Base-by-base conservation (phyloP, 2,113 vertebrate genomes). In the Otus sunia region DNA sequence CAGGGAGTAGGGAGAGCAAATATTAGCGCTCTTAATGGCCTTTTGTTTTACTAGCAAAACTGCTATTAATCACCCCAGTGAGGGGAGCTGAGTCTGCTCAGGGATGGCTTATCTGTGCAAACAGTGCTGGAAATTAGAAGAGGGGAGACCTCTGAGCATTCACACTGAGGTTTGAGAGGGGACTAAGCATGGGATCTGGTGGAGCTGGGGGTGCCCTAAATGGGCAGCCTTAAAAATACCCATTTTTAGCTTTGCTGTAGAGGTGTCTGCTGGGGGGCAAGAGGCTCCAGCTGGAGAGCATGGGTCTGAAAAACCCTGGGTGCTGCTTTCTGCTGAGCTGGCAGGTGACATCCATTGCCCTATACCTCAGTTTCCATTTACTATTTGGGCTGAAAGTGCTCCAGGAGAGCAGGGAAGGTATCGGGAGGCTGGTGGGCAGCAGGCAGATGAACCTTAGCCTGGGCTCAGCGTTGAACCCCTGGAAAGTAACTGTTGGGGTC, bases 1-100 rank as follows among this genome's bases (percentile, higher is more conserved):
- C 67, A 93, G 92, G 76, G 82, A 95, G 87, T 39, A 90, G 68
- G 59, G 72, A 95, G 84, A 93, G 73, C 94, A 96, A 96, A 96
- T 96, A 94, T 86, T 92, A 93, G 90, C 8, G 22, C 47, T 91
- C 49, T 81, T 93, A 96, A 96, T 96, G 94, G 95, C 50, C 79
- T 91, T 92, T 92, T 95, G 96, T 94, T 96, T 96, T 88, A 79
- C 74, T 78, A 67, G 90, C 67, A 67, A 76, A 92, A 37, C 59
- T 1, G 8, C 79, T 41, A 88, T 97, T 95, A 95, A 95, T 95
- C 96, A 94, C 88, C 78, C 59, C 4, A 1, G 27, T 0, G 30
- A 85, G 90, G 80, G 67, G 27, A 92, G 55, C 27, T 1, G 26
- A 36, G 41, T 3, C 50, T 36, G 43, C 34, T 45, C 50, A 2